Percentiles rank a stretch among this genome's conserved stretches.
phyloP scores from a whole-genome alignment of 2,113 vertebrate genomes.

The Progne subis region DNA sequence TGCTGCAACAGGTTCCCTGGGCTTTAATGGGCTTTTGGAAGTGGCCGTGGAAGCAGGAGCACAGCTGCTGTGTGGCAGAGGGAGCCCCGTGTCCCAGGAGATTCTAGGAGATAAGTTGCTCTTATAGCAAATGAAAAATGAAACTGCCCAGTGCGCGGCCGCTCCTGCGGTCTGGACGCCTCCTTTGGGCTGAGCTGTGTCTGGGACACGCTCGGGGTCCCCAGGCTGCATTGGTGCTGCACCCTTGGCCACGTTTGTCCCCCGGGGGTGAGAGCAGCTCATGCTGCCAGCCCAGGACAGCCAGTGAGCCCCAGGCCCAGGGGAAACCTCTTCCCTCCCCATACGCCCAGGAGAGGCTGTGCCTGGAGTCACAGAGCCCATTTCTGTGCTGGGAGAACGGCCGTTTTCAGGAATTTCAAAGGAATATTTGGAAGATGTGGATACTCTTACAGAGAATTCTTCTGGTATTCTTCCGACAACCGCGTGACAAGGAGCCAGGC shows the following conservation, averaged over 20 bases:
- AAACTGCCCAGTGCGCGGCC: not conserved
- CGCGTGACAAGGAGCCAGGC: accelerated
- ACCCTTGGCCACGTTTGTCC: not conserved
- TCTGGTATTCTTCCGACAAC: not conserved
- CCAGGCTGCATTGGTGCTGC: accelerated
- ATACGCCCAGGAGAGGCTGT: not conserved
- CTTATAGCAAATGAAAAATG: not conserved
- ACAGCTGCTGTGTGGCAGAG: not conserved
- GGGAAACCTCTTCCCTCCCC: not conserved
- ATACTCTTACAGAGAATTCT: too few species aligned
- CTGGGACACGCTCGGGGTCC: not conserved
- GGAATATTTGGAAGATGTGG: not conserved
- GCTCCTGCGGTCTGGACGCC: not conserved
- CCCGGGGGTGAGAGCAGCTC: not conserved
- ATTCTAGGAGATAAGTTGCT: not conserved
- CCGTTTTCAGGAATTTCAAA: not conserved
- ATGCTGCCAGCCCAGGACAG: not conserved
- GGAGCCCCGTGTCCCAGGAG: not conserved
- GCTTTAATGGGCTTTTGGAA: not conserved
- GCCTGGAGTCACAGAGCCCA: not conserved
- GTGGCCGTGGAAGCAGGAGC: not conserved
- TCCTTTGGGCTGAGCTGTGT: not conserved
- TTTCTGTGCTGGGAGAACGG: accelerated
- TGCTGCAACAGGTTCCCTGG: not conserved
- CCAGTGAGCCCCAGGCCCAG: accelerated